Evolutionary conservation across 1,140 invertebrate genomes (phyloP).

Genomic region (Leptestheria dahalacensis): DNA sequence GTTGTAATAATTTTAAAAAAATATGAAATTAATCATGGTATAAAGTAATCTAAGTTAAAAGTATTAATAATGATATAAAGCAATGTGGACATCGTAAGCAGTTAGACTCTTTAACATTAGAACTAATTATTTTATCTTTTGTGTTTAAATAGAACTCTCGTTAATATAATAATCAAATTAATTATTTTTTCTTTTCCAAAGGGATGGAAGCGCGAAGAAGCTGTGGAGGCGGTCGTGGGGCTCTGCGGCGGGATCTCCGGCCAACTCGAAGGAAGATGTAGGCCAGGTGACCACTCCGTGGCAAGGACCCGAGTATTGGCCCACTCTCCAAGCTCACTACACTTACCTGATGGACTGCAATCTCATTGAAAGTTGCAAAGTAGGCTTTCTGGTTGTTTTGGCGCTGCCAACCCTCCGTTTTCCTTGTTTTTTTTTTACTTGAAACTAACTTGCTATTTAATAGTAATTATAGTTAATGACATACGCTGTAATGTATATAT

Average conservation of each 20-base stretch:
- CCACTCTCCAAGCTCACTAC: constrained; percentile 9
- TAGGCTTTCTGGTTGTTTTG: neutral
- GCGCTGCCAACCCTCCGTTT: no score
- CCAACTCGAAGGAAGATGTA: constrained; percentile 4
- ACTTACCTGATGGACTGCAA: constrained; percentile 14
- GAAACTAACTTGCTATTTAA: neutral
- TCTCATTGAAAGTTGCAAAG: constrained; percentile 12
- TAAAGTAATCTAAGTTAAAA: no score
- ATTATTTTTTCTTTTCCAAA: no score
- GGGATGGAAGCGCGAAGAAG: constrained; percentile 1
- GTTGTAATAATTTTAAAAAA: no score
- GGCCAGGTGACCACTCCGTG: neutral
- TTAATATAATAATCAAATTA: no score
- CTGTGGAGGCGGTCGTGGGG: constrained; percentile 12
- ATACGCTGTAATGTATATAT: no score
- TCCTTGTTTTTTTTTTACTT: no score
- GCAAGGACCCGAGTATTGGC: constrained; percentile 3
- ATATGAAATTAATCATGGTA: no score
- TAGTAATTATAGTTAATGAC: neutral
- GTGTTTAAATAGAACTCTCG: neutral
- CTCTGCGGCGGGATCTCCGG: neutral
- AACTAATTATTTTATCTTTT: no score
- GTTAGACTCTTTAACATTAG: no score
- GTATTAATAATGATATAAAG: no score
- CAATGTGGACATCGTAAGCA: no score